Conservation (phyloP, 2,888 invertebrate genomes). For the Nematopogon swammerdamellus region DNA sequence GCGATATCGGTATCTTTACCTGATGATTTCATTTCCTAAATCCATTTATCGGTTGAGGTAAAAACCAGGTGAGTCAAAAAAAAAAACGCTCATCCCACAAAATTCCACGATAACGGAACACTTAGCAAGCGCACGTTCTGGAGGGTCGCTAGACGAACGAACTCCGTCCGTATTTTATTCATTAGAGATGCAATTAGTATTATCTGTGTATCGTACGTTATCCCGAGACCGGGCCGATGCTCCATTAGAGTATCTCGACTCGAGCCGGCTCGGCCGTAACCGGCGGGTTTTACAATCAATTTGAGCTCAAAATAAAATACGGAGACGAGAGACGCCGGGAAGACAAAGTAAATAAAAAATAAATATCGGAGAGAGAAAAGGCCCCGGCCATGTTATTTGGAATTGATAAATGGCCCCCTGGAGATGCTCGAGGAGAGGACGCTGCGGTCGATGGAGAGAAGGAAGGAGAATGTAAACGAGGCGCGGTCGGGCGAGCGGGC, state of each 20-base stretch:
- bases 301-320: constrained; percentile 37
- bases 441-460: constrained; percentile 32
- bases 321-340: constrained; percentile 34
- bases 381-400: constrained; percentile 52
- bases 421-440: constrained; percentile 37
- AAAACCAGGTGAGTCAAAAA: too few species aligned
- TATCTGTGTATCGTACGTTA: constrained; percentile 42
- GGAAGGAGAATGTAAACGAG: constrained; percentile 41
- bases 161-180: neutral
- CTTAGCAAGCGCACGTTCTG: too few species aligned
- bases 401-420: constrained; percentile 53
- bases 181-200: constrained; percentile 25
- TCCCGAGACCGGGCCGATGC: neutral
- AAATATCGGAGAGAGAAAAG: constrained; percentile 47
- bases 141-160: too few species aligned
- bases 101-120: too few species aligned
- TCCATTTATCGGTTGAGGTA: too few species aligned
- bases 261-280: constrained; percentile 40
- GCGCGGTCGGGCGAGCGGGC: constrained; percentile 23
- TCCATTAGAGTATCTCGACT: constrained; percentile 17
- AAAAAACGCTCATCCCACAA: too few species aligned
- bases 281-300: constrained; percentile 46
- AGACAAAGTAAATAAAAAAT: constrained; percentile 52
- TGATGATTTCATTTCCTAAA: too few species aligned
- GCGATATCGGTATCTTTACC: too few species aligned